Base-by-base conservation (phyloP, 2,113 vertebrate genomes). In the Mola mola region DNA sequence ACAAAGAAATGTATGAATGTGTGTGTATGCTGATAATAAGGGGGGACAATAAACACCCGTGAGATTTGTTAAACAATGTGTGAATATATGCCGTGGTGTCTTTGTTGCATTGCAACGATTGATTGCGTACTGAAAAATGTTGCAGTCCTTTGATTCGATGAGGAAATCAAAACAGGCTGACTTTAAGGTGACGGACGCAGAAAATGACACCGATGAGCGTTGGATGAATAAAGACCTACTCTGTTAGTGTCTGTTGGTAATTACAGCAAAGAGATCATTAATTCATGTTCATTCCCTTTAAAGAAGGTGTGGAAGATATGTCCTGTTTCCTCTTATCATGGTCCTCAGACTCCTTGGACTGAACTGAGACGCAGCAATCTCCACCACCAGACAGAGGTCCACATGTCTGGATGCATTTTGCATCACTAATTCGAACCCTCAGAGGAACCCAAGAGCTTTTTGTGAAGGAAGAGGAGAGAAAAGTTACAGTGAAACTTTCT, bases 11-110 rank as follows among this genome's bases (percentile, higher is more conserved):
- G 33, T 48, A n/a, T 68, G 38, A 41, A 36, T 55, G 46, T 66
- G 52, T 31, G 22, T 43, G 33, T 63, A 48, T 44, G 47, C 12
- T 50, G 9, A 17, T 16, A 36, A 34, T 57, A 25, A 26, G 22
- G 66, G 62, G 66, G 74, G 60, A 58, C 55, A 25, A 47, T 49
- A 47, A 44, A 49, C 44, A 49, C 26, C 57, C 0, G 1, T 43
- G 36, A 79, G 68, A 68, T n/a, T n/a, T 78, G 84, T 71, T 64
- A 47, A 10, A 69, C 29, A 64, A 72, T 33, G 69, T 79, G 78
- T 84, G 66, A 82, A 72, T 72, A 41, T 65, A 49, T 51, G 65
- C 42, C 43, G 24, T 43, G 29, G 48, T 57, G 52, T 43, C 37
- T 69, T 11, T 56, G 34, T 36, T 53, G 26, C 40, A 25, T 33